These are phyloP conservation scores for Magallana ariakensis DNA, from an alignment of 1,140 invertebrate genomes.

Conservation along the genomic window DNA sequence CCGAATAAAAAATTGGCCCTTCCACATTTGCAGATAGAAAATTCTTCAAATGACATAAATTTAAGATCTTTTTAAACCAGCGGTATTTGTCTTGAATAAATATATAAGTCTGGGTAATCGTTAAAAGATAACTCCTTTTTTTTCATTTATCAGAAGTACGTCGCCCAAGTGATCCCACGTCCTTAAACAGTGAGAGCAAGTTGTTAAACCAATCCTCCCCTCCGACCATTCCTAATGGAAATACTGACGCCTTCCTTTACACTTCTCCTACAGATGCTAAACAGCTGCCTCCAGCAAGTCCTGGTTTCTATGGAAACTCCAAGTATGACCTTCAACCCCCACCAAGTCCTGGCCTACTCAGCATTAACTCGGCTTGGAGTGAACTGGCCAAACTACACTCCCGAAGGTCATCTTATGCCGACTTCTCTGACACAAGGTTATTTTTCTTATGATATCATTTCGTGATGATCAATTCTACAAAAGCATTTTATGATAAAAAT, in stretches of 20 bases:
- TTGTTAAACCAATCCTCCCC: slow-evolving; percentile 14
- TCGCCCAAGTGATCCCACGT: slow-evolving; percentile 34
- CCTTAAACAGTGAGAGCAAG: slow-evolving; percentile 36
- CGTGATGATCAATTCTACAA: no score
- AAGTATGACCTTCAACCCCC: slow-evolving; percentile 55
- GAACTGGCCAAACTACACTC: slow-evolving; percentile 61
- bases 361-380: slow-evolving; percentile 69
- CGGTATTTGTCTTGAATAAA: no score
- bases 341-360: slow-evolving; percentile 68
- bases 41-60: no score
- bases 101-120: neutral
- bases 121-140: neutral
- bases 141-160: slow-evolving; percentile 38
- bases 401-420: slow-evolving; percentile 47
- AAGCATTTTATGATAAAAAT: no score
- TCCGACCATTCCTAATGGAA: slow-evolving; percentile 25
- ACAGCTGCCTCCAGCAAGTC: slow-evolving; percentile 34
- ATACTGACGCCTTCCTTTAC: slow-evolving; percentile 27
- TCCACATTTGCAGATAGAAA: no score
- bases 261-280: slow-evolving; percentile 29
- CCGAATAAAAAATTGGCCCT: no score
- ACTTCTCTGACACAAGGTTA: slow-evolving; percentile 54
- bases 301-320: slow-evolving; percentile 37
- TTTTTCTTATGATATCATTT: no score
- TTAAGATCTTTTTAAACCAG: no score